These are phyloP conservation scores for Tragelaphus oryx DNA, from an alignment of 2,797 vertebrate genomes.

Conservation along the genomic window DNA sequence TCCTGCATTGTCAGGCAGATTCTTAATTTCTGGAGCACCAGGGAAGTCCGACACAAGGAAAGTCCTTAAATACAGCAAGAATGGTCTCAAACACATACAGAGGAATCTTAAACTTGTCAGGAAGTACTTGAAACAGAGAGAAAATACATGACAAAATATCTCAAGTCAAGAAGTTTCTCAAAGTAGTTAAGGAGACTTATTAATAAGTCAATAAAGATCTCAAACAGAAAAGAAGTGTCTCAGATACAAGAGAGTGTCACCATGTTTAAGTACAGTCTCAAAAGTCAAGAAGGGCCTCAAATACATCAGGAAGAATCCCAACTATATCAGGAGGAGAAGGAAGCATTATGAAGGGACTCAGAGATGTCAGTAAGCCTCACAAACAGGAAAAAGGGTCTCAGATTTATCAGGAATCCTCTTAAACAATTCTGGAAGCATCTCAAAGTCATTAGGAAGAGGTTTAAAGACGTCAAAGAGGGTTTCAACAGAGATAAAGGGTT, in stretches of 20 bases:
- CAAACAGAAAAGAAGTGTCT: not conserved
- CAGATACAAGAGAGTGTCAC: not conserved
- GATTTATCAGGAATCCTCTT: not conserved
- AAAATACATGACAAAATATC: conserved; percentile 5
- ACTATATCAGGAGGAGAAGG: not conserved
- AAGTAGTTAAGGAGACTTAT: not conserved
- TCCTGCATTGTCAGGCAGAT: not conserved
- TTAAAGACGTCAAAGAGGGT: not conserved
- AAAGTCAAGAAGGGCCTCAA: not conserved
- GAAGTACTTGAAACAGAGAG: not conserved
- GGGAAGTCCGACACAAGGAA: not conserved
- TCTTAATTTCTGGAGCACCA: not conserved
- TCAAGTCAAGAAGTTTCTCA: not conserved
- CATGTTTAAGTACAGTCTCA: not conserved
- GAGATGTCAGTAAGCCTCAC: not conserved
- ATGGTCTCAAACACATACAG: not conserved
- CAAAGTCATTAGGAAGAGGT: not conserved
- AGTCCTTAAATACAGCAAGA: not conserved
- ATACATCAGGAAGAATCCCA: not conserved
- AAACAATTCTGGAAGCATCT: not conserved
- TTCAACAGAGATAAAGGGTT: not conserved
- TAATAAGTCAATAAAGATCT: not conserved
- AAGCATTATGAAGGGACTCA: not conserved
- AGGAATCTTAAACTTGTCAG: not conserved
- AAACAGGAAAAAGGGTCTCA: not conserved